Evolutionary conservation across 2,113 vertebrate species (phyloP).

Genomic region (Mastomys natalensis): DNA sequence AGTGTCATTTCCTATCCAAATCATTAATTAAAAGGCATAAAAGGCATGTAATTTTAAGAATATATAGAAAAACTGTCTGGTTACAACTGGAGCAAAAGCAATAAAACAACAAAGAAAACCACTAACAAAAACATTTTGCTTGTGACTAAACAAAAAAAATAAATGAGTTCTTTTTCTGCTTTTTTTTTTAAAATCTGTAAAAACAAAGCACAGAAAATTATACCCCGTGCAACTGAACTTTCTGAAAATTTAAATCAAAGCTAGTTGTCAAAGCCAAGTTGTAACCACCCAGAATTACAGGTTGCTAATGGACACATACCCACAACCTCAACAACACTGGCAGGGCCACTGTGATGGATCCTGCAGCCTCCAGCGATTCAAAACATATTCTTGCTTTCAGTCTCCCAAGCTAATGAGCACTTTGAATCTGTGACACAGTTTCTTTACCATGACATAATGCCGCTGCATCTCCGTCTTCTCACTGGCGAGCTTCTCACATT

Average conservation of each 20-base stretch:
- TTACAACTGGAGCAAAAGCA: constrained; percentile 57
- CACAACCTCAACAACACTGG: constrained; percentile 64
- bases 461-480: constrained; percentile 99
- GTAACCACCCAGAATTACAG: constrained; percentile 77
- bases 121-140: constrained; percentile 74
- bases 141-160: constrained; percentile 66
- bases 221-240: constrained; percentile 36
- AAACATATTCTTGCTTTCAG: constrained; percentile 51
- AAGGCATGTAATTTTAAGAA: constrained; percentile 44
- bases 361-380: constrained; percentile 66
- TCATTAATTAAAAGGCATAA: constrained; percentile 55
- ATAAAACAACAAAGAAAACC: constrained; percentile 78
- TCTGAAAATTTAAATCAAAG: constrained; percentile 73
- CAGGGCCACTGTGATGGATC: background rate
- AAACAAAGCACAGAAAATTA: constrained; percentile 79
- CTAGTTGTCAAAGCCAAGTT: constrained; percentile 65
- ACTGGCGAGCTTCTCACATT: constrained; percentile 98
- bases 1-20: constrained; percentile 12
- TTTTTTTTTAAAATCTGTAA: constrained; percentile 37
- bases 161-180: constrained; percentile 19
- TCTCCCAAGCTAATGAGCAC: constrained; percentile 79
- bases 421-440: constrained; percentile 81
- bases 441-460: constrained; percentile 98
- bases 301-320: constrained; percentile 73
- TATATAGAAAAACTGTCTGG: constrained; percentile 50